Evolutionary conservation across 2,113 vertebrate genomes (phyloP).

Genomic region (Actenoides lindsayi): DNA sequence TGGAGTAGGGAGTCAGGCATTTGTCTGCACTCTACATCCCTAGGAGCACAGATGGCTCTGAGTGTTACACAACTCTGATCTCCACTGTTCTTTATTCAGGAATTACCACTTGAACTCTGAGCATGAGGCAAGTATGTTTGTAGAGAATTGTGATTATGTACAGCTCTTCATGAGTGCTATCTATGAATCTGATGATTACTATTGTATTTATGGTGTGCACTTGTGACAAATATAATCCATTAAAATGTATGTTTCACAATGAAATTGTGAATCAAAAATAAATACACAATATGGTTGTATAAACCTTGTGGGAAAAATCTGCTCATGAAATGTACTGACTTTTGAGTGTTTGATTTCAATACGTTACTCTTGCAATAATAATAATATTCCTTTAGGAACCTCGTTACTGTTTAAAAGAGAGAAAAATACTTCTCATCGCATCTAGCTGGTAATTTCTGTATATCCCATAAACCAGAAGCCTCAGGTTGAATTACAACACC

Average conservation of each 20-base stretch:
- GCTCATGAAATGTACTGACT: background rate
- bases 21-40: conserved; percentile 9
- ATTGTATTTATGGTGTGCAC: conserved; percentile 19
- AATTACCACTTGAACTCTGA: conserved; percentile 57
- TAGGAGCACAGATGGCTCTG: conserved; percentile 58
- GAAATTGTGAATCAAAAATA: conserved; percentile 6
- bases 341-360: background rate
- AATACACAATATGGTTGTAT: background rate
- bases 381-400: background rate
- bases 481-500: conserved; percentile 1
- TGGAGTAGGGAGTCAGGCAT: background rate
- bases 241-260: background rate
- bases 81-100: conserved; percentile 52
- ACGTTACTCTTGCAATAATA: background rate
- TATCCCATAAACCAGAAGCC: background rate
- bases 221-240: conserved; percentile 37
- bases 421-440: background rate
- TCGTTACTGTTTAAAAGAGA: background rate
- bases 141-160: conserved; percentile 47
- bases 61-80: conserved; percentile 61
- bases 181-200: conserved; percentile 30
- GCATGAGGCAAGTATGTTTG: conserved; percentile 36
- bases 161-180: conserved; percentile 46
- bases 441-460: background rate
- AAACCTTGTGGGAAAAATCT: background rate